Base-by-base conservation (phyloP, 2,888 invertebrate genomes). In the Cheilosia impressa region DNA sequence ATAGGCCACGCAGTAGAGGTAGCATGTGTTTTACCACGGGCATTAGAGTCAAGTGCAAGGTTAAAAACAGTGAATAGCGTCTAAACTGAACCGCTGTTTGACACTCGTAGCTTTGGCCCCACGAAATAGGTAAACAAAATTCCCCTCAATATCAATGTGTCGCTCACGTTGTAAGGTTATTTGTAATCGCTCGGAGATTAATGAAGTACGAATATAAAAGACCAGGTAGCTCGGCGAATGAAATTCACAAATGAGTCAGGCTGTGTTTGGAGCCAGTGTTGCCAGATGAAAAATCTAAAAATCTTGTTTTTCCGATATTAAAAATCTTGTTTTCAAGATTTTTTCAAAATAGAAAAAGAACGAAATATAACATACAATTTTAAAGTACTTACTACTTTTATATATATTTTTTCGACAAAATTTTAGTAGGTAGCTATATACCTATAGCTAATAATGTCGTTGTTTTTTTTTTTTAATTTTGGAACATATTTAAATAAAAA, bases 21-120 rank as follows among this genome's bases (percentile, higher is more conserved):
- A 31, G 13, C n/a, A 45, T 22, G 43, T 27, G n/a, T 47, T 10
- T 58, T 38, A 24, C 53, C 68, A 63, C 60, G 55, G 22, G 24
- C 41, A 57, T 62, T 69, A 65, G 72, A 85, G 85, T 85, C 85
- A 85, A 85, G 85, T 85, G 80, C 76, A 85, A 81, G 85, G 85
- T 73, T 72, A 77, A 1, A 71, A 47, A 43, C 60, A 65, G 55
- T 53, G 17, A 66, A 69, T 13, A 34, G 6, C 58, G 55, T 55
- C 60, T 43, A 10, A 58, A 22, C 38, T 22, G 53, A 63, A 22
- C 27, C 22, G 53, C 47, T 41, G 62, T 63, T 57, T 53, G 58
- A 50, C 34, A 41, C 27, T 55, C 22, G 22, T 22, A 38, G 52
- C 47, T 47, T 41, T 60, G 50, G 27, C 52, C 45, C 55, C 17